Evolutionary conservation across 2,797 vertebrate species (phyloP), one percentile per base, ranked within the genome.

Genomic region (Xiphophorus birchmanni): DNA sequence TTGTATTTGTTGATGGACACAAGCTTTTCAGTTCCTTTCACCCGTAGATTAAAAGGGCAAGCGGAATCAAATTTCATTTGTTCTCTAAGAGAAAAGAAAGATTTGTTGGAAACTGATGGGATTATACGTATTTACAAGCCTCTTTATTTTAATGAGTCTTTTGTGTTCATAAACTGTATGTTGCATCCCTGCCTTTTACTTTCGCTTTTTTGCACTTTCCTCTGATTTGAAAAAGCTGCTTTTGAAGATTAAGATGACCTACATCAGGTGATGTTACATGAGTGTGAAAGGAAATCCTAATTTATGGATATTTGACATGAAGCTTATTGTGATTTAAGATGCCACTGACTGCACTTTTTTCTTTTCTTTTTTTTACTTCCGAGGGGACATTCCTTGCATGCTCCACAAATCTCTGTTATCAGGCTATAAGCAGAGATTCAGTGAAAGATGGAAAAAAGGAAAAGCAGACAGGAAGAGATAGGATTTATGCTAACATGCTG

Each of bases 401-500:
- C 60, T 75, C 4, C 15, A 7, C 78, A 78, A n/a, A 21, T 5
- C 52, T 7, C 7, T 84, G 79, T 81, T 91, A 90, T 90, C 82
- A 72, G 81, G 63, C 60, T 84, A 65, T 40, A 45, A 80, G 65
- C 75, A 73, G 79, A 84, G 78, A 88, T 82, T 54, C 72, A 80
- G 58, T 79, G 40, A 45, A 69, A 79, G 79, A 82, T 89, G 77
- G 18, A 72, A 79, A 78, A 40, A n/a, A 35, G 29, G 18, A 48
- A 73, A 29, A 72, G 56, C 69, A 48, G 77, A 82, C 73, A 79
- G 81, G 45, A 78, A 78, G 79, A 86, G 75, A 89, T 88, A 78
- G 82, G 87, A 84, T 92, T 89, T 86, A 87, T 87, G 88, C 82
- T 82, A 86, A 92, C 86, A 71, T 80, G 63, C 71, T 73, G 82